Conservation (phyloP, 2,797 vertebrate species). For the Tinamus major region DNA sequence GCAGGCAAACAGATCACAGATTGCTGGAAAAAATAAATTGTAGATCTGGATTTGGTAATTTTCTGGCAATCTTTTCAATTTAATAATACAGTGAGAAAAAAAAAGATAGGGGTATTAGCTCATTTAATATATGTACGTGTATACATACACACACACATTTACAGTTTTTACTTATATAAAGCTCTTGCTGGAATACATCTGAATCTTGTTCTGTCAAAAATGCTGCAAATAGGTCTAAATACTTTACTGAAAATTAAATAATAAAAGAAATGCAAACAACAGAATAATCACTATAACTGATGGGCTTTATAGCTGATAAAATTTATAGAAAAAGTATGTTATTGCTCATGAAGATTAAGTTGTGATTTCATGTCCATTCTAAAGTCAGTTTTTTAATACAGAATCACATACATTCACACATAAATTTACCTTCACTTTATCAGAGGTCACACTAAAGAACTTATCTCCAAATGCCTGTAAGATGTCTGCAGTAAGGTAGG, state of each 20-base stretch:
- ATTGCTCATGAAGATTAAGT: not conserved
- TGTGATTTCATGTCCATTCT: not conserved
- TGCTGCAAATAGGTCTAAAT: not conserved
- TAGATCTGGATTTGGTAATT: not conserved
- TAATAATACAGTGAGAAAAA: not conserved
- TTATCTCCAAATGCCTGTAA: conserved; percentile 81
- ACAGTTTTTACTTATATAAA: not conserved
- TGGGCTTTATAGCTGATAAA: not conserved
- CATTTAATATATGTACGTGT: not conserved
- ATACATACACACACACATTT: not conserved
- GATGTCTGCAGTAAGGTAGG: conserved; percentile 79
- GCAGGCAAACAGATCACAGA: not conserved
- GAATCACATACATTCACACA: not conserved
- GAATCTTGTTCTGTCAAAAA: not conserved
- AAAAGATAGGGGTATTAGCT: not conserved
- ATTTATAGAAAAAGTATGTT: not conserved
- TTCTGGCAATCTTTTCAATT: not conserved
- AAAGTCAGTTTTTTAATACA: not conserved
- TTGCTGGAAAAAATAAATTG: not conserved
- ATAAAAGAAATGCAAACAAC: not conserved
- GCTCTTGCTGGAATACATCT: not conserved
- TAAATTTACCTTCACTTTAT: conserved; percentile 85
- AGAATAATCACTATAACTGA: not conserved
- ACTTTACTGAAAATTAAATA: not conserved
- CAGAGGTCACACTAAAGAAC: conserved; percentile 68